These are phyloP conservation scores for Xestia sexstrigata DNA, from an alignment of 2,888 invertebrate species.

Conservation along the genomic window DNA sequence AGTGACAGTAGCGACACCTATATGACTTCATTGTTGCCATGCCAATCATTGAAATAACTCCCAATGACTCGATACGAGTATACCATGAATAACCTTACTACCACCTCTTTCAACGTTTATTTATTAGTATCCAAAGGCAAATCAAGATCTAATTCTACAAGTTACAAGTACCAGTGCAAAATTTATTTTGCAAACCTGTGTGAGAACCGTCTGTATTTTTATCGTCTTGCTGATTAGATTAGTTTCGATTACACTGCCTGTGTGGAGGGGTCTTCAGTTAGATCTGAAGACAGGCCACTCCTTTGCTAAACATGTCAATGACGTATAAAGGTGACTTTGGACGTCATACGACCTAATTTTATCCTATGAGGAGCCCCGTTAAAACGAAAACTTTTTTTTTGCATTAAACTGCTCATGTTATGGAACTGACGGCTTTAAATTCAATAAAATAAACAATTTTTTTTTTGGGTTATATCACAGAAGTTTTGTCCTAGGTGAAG, in stretches of 20 bases:
- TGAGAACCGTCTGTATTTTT: constrained; percentile 31
- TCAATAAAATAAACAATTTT: too few relatives aligned
- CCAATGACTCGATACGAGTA: neutral
- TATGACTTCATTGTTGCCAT: neutral
- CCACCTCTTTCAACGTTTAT: neutral
- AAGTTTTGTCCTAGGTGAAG: too few relatives aligned
- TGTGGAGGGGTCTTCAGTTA: constrained; percentile 12
- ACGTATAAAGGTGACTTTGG: constrained; percentile 14
- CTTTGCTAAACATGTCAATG: constrained; percentile 21
- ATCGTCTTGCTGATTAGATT: constrained; percentile 51
- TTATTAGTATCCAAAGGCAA: neutral
- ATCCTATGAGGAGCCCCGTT: neutral
- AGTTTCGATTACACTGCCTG: constrained; percentile 2
- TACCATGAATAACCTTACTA: neutral
- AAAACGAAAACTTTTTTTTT: neutral
- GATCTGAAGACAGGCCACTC: constrained; percentile 23
- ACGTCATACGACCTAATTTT: constrained; percentile 16
- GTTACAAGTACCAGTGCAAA: neutral
- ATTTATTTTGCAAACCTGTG: constrained; percentile 16
- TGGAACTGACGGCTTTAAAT: neutral
- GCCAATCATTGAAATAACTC: neutral
- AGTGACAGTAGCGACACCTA: neutral
- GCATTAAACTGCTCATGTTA: neutral
- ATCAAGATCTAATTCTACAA: constrained; percentile 6
- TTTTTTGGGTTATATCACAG: too few relatives aligned